A percentile compares a stretch with the other conserved stretches of the same genome.
Conservation (phyloP, 2,797 vertebrate genomes). For the Pterois miles region DNA sequence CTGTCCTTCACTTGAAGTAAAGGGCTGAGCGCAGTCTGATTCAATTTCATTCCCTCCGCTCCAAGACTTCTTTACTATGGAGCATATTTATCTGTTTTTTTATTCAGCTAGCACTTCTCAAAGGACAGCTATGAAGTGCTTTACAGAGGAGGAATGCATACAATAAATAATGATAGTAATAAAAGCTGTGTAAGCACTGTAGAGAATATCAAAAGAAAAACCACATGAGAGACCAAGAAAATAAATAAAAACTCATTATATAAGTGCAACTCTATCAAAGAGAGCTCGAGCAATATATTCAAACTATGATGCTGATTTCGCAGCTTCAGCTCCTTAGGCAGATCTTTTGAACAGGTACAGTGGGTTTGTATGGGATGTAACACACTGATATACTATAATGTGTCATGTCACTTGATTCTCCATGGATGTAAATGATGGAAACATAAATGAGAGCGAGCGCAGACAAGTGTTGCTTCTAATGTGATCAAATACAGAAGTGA, state of each 20-base stretch:
- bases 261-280: conserved; percentile 10
- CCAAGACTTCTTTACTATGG: neutral
- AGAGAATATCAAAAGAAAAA: neutral
- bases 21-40: conserved; percentile 35
- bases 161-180: conserved; percentile 20
- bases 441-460: no score
- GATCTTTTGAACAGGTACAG: neutral
- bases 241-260: conserved; percentile 25
- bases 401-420: neutral
- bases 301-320: conserved; percentile 9
- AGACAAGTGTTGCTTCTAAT: neutral
- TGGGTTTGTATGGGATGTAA: neutral
- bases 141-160: conserved; percentile 13
- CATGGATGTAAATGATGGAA: neutral
- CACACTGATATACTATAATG: neutral
- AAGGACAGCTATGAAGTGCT: conserved; percentile 5
- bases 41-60: conserved; percentile 40
- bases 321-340: neutral
- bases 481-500: neutral
- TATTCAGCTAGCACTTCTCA: conserved; percentile 38
- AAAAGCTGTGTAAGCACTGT: conserved; percentile 16
- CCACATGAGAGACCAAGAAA: neutral
- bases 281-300: neutral
- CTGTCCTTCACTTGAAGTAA: conserved; percentile 47
- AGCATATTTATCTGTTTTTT: conserved; percentile 48